Evolutionary conservation across 2,888 invertebrate species (phyloP).

Genomic region (Apodemia zela): DNA sequence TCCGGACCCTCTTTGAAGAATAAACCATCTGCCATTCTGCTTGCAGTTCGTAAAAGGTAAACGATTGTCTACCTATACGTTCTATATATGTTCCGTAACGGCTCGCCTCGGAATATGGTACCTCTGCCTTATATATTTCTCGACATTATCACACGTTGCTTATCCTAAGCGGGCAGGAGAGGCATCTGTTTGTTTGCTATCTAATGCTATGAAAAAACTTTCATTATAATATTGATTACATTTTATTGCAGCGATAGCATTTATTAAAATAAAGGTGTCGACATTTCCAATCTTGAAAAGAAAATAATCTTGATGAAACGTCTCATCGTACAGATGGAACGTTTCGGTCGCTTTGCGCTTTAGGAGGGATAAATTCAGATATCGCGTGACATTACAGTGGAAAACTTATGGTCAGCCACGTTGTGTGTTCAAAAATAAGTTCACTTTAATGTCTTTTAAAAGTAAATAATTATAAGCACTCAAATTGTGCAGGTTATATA

Average conservation of each 20-base stretch:
- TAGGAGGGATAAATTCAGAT: neutral
- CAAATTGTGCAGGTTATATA: no score
- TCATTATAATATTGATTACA: neutral
- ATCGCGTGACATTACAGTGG: slow-evolving; percentile 27
- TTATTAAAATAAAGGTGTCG: neutral
- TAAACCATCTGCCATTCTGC: no score
- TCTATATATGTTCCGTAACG: no score
- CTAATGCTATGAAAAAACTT: neutral
- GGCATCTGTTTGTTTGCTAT: no score
- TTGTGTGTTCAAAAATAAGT: neutral
- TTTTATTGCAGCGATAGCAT: neutral
- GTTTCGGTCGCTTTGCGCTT: neutral
- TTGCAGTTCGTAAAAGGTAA: no score
- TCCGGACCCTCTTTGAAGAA: no score
- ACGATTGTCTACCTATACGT: no score
- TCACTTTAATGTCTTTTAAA: neutral
- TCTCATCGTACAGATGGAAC: neutral
- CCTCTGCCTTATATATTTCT: no score
- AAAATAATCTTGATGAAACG: slow-evolving; percentile 2
- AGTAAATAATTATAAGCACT: no score
- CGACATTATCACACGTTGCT: no score
- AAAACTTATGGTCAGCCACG: neutral
- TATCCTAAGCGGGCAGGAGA: no score
- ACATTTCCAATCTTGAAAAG: neutral
- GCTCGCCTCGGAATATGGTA: no score